A percentile compares a stretch with the other conserved stretches of the same genome.
These are phyloP conservation scores for Chironomus riparius DNA, from an alignment of 2,888 invertebrate genomes.

Conservation along the genomic window DNA sequence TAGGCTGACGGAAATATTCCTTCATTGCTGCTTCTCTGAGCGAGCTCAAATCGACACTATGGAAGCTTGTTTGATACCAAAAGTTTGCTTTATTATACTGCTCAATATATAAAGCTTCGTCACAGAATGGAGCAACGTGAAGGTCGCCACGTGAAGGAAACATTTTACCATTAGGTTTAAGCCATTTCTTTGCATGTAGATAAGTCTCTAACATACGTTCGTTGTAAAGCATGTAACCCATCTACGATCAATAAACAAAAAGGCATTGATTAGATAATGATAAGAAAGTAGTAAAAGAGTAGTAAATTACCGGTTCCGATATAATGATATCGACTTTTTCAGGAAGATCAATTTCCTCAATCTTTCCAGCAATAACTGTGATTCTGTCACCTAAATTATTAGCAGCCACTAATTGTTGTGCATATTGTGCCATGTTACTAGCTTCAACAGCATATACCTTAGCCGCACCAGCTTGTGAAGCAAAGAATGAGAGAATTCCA, in stretches of 20 bases:
- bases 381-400: conserved; percentile 85
- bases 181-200: conserved; percentile 96
- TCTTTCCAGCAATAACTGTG: conserved; percentile 91
- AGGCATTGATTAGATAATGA: too few relatives aligned
- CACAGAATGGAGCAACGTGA: conserved; percentile 95
- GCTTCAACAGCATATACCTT: conserved; percentile 99
- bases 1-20: conserved; percentile 96
- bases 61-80: conserved; percentile 97
- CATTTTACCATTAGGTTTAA: conserved; percentile 89
- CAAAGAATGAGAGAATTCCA: conserved; percentile 97
- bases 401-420: conserved; percentile 78
- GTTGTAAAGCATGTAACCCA: conserved; percentile 99
- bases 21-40: conserved; percentile 87
- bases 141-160: conserved; percentile 94
- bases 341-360: conserved; percentile 93
- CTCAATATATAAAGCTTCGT: conserved; percentile 95
- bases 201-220: conserved; percentile 99
- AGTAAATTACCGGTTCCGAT: conserved; percentile 63
- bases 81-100: conserved; percentile 98
- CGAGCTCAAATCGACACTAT: conserved; percentile 90
- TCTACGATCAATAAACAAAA: conserved; percentile 37
- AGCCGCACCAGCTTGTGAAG: conserved; percentile 92
- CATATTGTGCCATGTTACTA: conserved; percentile 96
- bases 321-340: conserved; percentile 95
- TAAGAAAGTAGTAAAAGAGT: too few relatives aligned